Base-by-base conservation (phyloP, 2,888 invertebrate species). In the Microchrysa polita region DNA sequence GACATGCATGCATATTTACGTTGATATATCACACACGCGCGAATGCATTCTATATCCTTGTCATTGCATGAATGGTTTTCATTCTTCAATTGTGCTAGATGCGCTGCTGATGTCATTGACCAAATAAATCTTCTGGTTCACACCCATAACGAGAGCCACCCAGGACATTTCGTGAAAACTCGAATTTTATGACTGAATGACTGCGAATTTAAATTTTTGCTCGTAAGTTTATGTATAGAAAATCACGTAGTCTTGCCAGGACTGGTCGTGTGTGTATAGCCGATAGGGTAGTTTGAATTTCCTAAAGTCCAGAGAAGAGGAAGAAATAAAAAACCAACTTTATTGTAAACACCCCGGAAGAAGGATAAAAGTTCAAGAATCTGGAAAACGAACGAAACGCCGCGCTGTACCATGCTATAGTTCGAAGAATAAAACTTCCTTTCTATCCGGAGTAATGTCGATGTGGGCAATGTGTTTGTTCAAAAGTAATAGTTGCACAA, bases 401-500 rank as follows among this genome's bases (percentile, higher is more conserved):
- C 7, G 27, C 7, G 27, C 27, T 34, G 27, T n/a, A n/a, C n/a
- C n/a, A n/a, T n/a, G n/a, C n/a, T n/a, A n/a, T n/a, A n/a, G 27
- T 34, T 7, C 27, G 48, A n/a, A 48, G 12, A 12, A n/a, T n/a
- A 48, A 48, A 48, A 48, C 48, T 48, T 48, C 10, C 12, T 48
- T n/a, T n/a, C n/a, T n/a, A n/a, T 48, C 48, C 48, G 48, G 48
- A 7, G 5, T 48, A n/a, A 48, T n/a, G n/a, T n/a, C n/a, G n/a
- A n/a, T n/a, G n/a, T n/a, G n/a, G n/a, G n/a, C 5, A 48, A 34
- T 34, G 27, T 34, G 27, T 34, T 34, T 7, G 27, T 34, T 34
- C 5, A 42, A 48, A n/a, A 48, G 48, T 48, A 55, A 55, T 55
- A 16, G 55, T 55, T 55, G 55, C 18, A 20, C n/a, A 55, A 20